phyloP scores from a whole-genome alignment of 2,113 vertebrate genomes.

The Butastur rufipennis region DNA sequence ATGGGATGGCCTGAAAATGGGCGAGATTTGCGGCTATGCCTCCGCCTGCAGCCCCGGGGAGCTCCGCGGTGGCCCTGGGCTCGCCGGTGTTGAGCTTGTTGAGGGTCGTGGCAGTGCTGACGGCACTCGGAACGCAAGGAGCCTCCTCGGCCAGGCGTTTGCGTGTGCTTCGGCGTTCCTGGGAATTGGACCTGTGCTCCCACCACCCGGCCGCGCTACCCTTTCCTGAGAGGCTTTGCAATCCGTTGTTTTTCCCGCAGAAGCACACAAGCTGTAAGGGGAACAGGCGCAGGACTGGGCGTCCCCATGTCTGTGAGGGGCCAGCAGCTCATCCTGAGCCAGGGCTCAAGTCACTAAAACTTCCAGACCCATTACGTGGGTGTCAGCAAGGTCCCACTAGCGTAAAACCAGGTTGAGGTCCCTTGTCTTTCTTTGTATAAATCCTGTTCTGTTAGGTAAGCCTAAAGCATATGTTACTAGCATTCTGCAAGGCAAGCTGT shows the following conservation, averaged over 20 bases:
- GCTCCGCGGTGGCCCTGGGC: neutral
- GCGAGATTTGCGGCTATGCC: neutral
- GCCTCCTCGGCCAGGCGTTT: neutral
- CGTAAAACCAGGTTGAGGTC: neutral
- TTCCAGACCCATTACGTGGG: neutral
- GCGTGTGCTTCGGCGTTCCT: rapidly evolving
- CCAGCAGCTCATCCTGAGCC: neutral
- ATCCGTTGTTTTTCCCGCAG: neutral
- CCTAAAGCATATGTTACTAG: neutral
- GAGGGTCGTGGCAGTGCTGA: rapidly evolving
- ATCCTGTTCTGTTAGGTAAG: neutral
- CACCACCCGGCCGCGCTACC: rapidly evolving
- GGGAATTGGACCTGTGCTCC: neutral
- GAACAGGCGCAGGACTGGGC: rapidly evolving
- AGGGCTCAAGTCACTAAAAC: neutral
- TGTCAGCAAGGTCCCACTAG: neutral
- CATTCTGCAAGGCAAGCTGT: neutral
- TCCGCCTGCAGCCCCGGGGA: rapidly evolving
- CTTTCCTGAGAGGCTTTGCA: neutral
- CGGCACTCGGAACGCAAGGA: rapidly evolving
- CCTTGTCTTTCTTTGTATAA: neutral
- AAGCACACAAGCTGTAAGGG: neutral
- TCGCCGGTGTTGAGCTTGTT: neutral
- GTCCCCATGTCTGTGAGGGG: neutral
- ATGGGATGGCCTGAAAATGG: neutral